Evolutionary conservation across 2,113 vertebrate genomes (phyloP).

Genomic region (Laticauda colubrina): DNA sequence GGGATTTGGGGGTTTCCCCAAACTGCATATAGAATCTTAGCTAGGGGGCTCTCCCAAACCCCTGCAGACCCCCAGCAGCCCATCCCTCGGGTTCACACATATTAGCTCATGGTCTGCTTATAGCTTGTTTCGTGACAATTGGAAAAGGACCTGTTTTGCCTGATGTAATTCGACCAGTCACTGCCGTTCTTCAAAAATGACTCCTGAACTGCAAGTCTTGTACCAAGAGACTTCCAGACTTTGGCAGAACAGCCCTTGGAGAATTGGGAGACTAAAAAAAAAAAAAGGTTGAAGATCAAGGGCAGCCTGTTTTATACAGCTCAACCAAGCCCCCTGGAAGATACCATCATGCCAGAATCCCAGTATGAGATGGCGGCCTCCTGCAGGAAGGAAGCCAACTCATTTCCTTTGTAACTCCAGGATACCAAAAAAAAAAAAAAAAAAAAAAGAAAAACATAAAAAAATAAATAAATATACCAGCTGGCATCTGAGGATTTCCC

Average conservation of each 20-base stretch:
- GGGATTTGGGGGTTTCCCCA: too few species aligned
- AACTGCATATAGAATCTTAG: too few species aligned
- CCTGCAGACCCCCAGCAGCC: too few species aligned
- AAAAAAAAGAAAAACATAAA: too few species aligned
- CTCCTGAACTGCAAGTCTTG: neutral
- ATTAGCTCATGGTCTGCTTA: neutral
- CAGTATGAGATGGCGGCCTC: constrained; percentile 4
- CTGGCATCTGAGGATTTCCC: constrained; percentile 50
- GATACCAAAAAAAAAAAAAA: constrained; percentile 43
- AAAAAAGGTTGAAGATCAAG: rapidly evolving
- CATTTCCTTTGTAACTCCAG: constrained; percentile 65
- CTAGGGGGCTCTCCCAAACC: too few species aligned
- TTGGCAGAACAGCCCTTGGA: neutral
- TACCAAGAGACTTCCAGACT: neutral
- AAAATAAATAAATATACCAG: constrained; percentile 45
- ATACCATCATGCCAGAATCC: neutral
- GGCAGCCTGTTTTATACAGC: neutral
- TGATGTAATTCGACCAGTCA: neutral
- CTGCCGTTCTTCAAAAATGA: neutral
- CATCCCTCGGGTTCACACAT: too few species aligned
- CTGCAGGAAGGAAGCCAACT: constrained; percentile 59
- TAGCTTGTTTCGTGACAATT: neutral
- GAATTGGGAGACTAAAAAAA: neutral
- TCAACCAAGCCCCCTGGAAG: neutral
- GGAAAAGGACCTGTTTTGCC: neutral